Conservation (phyloP, 2,888 invertebrate genomes). For the Drosophila acutilabella region DNA sequence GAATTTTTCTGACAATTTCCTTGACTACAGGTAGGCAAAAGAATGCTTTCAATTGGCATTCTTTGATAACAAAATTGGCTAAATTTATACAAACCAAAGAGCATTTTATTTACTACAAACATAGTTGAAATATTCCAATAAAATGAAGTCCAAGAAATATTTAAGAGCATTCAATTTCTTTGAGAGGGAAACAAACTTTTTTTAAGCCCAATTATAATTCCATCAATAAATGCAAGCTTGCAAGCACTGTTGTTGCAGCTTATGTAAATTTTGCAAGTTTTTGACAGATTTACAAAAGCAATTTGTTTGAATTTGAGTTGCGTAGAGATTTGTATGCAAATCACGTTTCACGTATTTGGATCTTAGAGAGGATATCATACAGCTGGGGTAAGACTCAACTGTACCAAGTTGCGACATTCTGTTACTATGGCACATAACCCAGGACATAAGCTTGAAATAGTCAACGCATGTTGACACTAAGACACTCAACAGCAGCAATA, state of each 20-base stretch:
- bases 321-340: slow-evolving; percentile 42
- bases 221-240: slow-evolving; percentile 15
- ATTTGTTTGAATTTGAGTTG: slow-evolving; percentile 23
- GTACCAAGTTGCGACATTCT: slow-evolving; percentile 56
- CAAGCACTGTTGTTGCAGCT: slow-evolving; percentile 22
- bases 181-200: not conserved
- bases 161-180: not conserved
- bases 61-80: not conserved
- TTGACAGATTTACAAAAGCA: slow-evolving; percentile 34
- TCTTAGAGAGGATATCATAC: slow-evolving; percentile 21
- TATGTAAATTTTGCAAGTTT: slow-evolving; percentile 46
- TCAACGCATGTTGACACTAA: slow-evolving; percentile 79
- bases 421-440: slow-evolving; percentile 52
- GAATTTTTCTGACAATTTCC: not conserved
- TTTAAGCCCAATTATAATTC: not conserved
- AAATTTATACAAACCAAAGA: not conserved
- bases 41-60: not conserved
- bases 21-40: slow-evolving; percentile 33
- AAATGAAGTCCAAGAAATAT: no score
- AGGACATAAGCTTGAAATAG: slow-evolving; percentile 63
- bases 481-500: slow-evolving; percentile 55
- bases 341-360: slow-evolving; percentile 52
- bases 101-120: no score
- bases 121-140: no score
- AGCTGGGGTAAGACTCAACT: slow-evolving; percentile 54